Conservation (phyloP, 1,140 invertebrate genomes). For the Babylonia areolata region DNA sequence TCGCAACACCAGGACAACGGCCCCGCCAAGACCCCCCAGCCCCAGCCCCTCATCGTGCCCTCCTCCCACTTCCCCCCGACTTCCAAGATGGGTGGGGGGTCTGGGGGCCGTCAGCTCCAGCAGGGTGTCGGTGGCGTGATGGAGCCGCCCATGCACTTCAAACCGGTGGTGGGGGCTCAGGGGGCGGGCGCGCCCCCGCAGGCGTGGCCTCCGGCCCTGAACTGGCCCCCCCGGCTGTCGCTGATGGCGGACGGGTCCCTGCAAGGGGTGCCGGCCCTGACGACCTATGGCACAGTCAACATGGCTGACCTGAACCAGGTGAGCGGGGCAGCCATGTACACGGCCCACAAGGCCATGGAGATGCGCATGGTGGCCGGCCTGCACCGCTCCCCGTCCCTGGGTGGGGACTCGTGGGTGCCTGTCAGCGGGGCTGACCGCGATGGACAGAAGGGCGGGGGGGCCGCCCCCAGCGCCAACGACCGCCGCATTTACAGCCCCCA, state of each 20-base stretch:
- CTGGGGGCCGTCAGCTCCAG: background rate
- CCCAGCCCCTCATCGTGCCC: constrained; percentile 30
- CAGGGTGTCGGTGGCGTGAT: constrained; percentile 17
- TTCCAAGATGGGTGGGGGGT: constrained; percentile 20
- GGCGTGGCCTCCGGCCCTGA: constrained; percentile 30
- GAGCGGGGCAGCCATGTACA: constrained; percentile 36
- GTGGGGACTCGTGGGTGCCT: constrained; percentile 30
- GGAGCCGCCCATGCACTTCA: constrained; percentile 38
- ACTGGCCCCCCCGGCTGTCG: constrained; percentile 35
- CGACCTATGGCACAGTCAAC: constrained; percentile 36
- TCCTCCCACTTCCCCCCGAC: constrained; percentile 23
- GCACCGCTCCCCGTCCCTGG: constrained; percentile 33
- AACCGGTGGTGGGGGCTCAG: constrained; percentile 26
- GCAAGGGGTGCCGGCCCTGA: constrained; percentile 28
- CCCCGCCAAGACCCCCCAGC: background rate
- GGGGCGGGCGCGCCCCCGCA: constrained; percentile 17
- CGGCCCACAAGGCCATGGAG: constrained; percentile 37
- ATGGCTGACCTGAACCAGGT: constrained; percentile 40
- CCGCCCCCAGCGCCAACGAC: constrained; percentile 16
- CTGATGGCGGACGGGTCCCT: constrained; percentile 28
- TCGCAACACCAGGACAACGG: constrained; percentile 16
- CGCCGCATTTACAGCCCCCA: constrained; percentile 37
- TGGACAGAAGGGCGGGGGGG: constrained; percentile 22
- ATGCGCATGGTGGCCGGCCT: constrained; percentile 37
- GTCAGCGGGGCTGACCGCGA: constrained; percentile 26